These are phyloP conservation scores for Taxidea taxus DNA, from an alignment of 2,113 vertebrate species.

Conservation along the genomic window DNA sequence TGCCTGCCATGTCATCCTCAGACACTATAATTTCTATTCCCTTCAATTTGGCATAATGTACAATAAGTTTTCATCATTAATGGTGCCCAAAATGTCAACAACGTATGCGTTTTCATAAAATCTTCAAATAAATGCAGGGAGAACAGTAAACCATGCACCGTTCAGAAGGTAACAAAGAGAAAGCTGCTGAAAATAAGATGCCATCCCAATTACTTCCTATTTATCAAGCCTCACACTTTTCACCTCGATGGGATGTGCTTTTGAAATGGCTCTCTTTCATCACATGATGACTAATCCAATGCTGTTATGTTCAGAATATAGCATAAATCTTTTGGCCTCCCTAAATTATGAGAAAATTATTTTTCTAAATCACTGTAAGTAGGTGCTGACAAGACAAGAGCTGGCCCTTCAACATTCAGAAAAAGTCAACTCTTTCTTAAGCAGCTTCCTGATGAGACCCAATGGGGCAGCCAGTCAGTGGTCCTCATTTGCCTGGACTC, in stretches of 20 bases:
- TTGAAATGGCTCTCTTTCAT: not conserved
- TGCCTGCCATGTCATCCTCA: not conserved
- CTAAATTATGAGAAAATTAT: not conserved
- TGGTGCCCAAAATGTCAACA: conserved; percentile 29
- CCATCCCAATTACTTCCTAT: not conserved
- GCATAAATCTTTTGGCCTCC: not conserved
- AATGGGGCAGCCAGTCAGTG: not conserved
- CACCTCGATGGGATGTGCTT: not conserved
- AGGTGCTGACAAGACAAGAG: not conserved
- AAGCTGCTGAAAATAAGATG: not conserved
- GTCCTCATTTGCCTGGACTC: not conserved
- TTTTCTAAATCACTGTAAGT: not conserved
- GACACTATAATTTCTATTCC: not conserved
- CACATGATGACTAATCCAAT: not conserved
- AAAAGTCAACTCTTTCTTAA: not conserved
- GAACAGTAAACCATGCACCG: not conserved
- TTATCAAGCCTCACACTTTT: not conserved
- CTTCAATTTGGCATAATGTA: not conserved
- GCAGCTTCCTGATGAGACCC: not conserved
- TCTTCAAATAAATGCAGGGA: not conserved
- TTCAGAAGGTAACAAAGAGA: not conserved
- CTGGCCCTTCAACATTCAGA: not conserved
- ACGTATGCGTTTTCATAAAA: conserved; percentile 39
- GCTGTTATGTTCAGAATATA: not conserved
- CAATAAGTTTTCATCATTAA: conserved; percentile 40